Percentiles rank a stretch among this genome's conserved stretches.
phyloP scores from a whole-genome alignment of 2,888 invertebrate genomes.

The Diadromus collaris region DNA sequence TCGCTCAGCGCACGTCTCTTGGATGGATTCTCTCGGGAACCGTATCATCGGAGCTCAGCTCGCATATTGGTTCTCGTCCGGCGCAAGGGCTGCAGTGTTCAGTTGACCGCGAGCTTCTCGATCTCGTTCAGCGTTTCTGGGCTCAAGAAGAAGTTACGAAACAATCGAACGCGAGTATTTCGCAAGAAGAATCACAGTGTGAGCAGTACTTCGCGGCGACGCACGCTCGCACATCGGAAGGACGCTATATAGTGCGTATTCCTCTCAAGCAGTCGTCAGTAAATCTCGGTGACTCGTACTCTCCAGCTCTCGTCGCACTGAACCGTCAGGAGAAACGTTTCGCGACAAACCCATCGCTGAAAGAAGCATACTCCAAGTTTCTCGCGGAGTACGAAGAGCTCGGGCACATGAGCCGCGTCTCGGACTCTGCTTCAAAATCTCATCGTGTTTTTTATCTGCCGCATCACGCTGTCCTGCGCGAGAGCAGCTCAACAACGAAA shows the following conservation, averaged over 20 bases:
- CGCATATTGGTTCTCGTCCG: not conserved
- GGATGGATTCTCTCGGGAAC: slow-evolving; percentile 32
- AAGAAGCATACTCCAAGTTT: slow-evolving; percentile 17
- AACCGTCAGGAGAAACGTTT: slow-evolving; percentile 25
- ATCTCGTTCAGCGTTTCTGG: slow-evolving; percentile 49
- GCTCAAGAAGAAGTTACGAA: slow-evolving; percentile 38
- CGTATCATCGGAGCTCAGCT: not conserved
- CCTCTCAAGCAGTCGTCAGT: slow-evolving; percentile 61
- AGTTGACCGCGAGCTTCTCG: slow-evolving; percentile 41
- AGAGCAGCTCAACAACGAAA: slow-evolving; percentile 70
- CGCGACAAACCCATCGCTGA: not conserved
- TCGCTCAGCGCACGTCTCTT: too few species aligned
- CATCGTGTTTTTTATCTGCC: slow-evolving; percentile 69
- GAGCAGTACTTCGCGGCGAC: slow-evolving; percentile 65
- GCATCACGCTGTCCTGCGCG: slow-evolving; percentile 74
- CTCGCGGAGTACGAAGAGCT: slow-evolving; percentile 44
- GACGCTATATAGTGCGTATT: slow-evolving; percentile 65
- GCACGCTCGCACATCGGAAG: slow-evolving; percentile 42
- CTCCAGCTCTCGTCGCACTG: slow-evolving; percentile 27
- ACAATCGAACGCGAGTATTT: not conserved
- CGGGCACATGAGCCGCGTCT: slow-evolving; percentile 49
- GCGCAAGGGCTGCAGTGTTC: slow-evolving; percentile 50
- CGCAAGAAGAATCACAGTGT: slow-evolving; percentile 62
- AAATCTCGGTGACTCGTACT: slow-evolving; percentile 61
- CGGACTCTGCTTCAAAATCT: not conserved